Evolutionary conservation across 2,888 invertebrate species (phyloP).

Genomic region (Spodoptera exigua): DNA sequence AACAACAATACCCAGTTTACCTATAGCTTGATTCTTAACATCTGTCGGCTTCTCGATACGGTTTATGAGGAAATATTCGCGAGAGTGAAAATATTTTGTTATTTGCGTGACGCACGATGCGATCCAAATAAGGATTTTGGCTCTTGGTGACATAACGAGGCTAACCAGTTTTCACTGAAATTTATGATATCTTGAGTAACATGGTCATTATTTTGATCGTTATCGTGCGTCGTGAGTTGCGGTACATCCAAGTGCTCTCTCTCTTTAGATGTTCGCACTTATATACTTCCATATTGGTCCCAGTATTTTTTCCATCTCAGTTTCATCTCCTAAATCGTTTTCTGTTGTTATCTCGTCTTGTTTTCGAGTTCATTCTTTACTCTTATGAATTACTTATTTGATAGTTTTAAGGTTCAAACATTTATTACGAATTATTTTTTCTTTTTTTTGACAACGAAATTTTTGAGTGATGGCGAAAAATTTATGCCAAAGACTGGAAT

Average conservation of each 20-base stretch:
- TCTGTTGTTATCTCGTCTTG: slow-evolving; percentile 33
- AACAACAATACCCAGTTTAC: slow-evolving; percentile 19
- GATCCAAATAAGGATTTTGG: slow-evolving; percentile 36
- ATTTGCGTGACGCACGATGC: slow-evolving; percentile 13
- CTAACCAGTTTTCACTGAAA: slow-evolving; percentile 43
- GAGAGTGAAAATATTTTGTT: slow-evolving; percentile 15
- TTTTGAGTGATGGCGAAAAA: slow-evolving; percentile 26
- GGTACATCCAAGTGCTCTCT: slow-evolving; percentile 9
- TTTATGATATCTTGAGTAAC: slow-evolving; percentile 27
- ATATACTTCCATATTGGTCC: slow-evolving; percentile 10
- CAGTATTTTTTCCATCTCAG: slow-evolving; percentile 28
- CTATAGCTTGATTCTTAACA: slow-evolving; percentile 4
- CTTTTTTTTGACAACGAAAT: slow-evolving; percentile 18
- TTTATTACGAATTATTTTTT: slow-evolving; percentile 7
- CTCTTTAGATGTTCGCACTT: slow-evolving; percentile 4
- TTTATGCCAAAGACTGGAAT: slow-evolving; percentile 71
- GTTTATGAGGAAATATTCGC: slow-evolving; percentile 10
- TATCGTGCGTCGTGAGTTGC: slow-evolving; percentile 17
- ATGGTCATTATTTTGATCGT: slow-evolving; percentile 35
- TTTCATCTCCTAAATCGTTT: slow-evolving; percentile 16
- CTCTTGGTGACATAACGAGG: slow-evolving; percentile 34
- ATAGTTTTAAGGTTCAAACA: slow-evolving; percentile 34
- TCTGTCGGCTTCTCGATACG: slow-evolving; percentile 3
- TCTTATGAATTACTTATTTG: slow-evolving; percentile 34
- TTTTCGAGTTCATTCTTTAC: slow-evolving; percentile 40